Evolutionary conservation across 1,140 invertebrate genomes (phyloP), one percentile per base, ranked within the genome.

Genomic region (Drosophila virilis): DNA sequence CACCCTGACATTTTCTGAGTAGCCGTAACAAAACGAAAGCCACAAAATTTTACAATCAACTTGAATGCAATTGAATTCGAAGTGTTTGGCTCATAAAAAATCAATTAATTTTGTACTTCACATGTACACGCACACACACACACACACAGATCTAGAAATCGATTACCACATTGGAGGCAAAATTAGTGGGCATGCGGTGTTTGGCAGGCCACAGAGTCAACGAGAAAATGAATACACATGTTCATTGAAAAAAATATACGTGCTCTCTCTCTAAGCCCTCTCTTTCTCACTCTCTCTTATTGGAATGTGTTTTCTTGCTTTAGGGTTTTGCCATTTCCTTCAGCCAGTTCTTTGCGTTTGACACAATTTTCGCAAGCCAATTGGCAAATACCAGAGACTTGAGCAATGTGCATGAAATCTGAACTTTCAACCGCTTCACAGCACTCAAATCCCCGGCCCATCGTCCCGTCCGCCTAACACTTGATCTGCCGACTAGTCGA

Each of bases 141-240:
- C 42, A 8, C 15, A 3, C 15, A 15, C 37, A 54, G 2, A 43
- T 4, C 32, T 2, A 33, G 66, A 70, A 85, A 82, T 78, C 67
- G 70, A 78, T 79, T 83, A 72, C 68, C 73, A 59, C 68, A 64
- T 62, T 38, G 55, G 37, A 48, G 17, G 13, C 17, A 52, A 52
- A 66, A 58, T 65, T 58, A 54, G 62, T 72, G 70, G 45, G 48
- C 32, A 52, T 58, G 35, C 28, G 32, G 33, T 51, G 48, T 55
- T 64, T 55, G 71, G 52, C 54, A 65, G 55, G 57, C 79, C 72
- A 76, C 78, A 76, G 78, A 80, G 74, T 80, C 78, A 74, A 77
- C 69, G 72, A 67, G 74, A 73, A 86, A 85, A 85, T 86, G 79
- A 86, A 85, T 80, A 86, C 82, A 86, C 82, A 85, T 85, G 78